These are phyloP conservation scores for Anguilla megastoma DNA, from an alignment of 2,797 vertebrate genomes.

Conservation along the genomic window DNA sequence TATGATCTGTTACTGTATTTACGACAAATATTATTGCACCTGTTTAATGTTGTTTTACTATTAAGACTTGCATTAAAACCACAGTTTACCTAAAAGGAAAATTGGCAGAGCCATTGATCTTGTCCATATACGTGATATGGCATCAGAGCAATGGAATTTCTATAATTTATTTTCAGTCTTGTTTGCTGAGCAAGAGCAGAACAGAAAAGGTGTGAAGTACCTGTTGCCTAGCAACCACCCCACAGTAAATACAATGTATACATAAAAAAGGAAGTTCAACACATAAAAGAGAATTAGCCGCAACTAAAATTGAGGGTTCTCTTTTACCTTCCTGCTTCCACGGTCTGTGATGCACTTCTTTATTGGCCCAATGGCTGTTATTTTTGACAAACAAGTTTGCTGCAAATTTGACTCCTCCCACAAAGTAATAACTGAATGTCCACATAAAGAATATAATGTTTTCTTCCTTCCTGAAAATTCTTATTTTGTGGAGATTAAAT, in stretches of 20 bases:
- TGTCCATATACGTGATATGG: background rate
- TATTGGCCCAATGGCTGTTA: background rate
- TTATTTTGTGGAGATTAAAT: background rate
- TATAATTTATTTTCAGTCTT: background rate
- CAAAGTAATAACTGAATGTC: background rate
- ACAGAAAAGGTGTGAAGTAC: background rate
- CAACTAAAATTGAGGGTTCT: background rate
- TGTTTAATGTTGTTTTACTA: too few relatives aligned
- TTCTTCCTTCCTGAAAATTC: background rate
- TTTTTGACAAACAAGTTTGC: background rate
- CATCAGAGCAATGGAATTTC: background rate
- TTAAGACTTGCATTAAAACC: too few relatives aligned
- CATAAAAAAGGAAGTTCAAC: background rate
- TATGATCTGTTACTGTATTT: background rate
- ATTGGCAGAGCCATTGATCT: too few relatives aligned
- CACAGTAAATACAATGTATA: background rate
- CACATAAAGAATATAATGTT: too few relatives aligned
- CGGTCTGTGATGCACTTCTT: background rate
- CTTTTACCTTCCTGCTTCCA: background rate
- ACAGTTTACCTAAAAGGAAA: too few relatives aligned
- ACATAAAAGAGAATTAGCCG: too few relatives aligned
- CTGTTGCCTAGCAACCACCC: slow-evolving; percentile 1
- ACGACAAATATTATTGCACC: background rate
- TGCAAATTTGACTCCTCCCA: background rate
- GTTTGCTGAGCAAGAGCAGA: background rate